These are phyloP conservation scores for Tragelaphus eurycerus DNA, from an alignment of 2,797 vertebrate genomes.

Conservation along the genomic window DNA sequence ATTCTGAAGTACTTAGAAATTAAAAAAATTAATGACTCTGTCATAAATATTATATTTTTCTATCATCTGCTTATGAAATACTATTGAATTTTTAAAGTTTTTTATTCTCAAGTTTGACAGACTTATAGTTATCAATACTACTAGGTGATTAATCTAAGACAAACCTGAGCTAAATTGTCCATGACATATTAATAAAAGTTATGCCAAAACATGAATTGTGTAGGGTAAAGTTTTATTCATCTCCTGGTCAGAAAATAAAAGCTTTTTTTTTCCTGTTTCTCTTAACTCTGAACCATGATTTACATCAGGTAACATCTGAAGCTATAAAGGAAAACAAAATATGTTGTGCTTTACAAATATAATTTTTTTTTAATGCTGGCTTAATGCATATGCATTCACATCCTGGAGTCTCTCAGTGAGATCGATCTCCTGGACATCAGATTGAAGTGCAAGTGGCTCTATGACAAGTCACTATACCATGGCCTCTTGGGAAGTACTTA, in stretches of 20 bases:
- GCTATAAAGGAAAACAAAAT: neutral
- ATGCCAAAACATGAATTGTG: neutral
- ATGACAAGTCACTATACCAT: conserved; percentile 91
- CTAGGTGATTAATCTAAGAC: neutral
- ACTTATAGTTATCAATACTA: neutral
- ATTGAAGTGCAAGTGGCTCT: conserved; percentile 87
- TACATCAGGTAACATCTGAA: neutral
- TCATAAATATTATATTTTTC: neutral
- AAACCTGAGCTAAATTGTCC: conserved; percentile 31
- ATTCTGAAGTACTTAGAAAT: conserved; percentile 6
- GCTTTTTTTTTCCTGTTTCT: neutral
- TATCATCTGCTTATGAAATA: neutral
- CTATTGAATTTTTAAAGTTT: neutral
- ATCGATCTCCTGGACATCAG: conserved; percentile 93
- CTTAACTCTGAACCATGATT: neutral
- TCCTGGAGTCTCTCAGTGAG: conserved; percentile 95
- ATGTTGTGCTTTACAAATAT: neutral
- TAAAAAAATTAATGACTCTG: neutral
- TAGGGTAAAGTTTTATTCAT: neutral
- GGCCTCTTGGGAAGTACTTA: conserved; percentile 92
- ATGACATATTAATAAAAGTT: conserved; percentile 26
- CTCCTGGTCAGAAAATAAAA: neutral
- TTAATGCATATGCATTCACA: conserved; percentile 78
- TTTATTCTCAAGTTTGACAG: conserved; percentile 12
- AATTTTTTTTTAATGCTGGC: neutral